Evolutionary conservation across 2,888 invertebrate species (phyloP).

Genomic region (Apotomis turbidana): DNA sequence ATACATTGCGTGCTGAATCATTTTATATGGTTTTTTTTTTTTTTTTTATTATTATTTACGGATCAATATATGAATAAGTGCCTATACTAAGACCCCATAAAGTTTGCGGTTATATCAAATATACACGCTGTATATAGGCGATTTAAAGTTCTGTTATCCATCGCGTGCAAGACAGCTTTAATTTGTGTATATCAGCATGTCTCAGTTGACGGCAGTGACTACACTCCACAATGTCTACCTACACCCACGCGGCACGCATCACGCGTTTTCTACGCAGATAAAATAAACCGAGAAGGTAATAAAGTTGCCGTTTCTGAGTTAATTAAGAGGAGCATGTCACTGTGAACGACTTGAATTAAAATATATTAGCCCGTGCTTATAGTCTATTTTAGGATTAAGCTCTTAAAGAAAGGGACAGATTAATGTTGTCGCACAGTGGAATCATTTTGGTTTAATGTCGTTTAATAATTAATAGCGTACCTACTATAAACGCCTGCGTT

Average conservation of each 20-base stretch:
- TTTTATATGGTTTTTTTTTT: too few relatives aligned
- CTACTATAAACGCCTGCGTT: too few relatives aligned
- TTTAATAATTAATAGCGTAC: not conserved
- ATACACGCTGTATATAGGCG: conserved; percentile 16
- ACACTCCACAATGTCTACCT: conserved; percentile 2
- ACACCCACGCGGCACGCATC: conserved; percentile 46
- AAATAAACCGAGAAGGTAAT: conserved; percentile 53
- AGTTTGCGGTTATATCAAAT: too few relatives aligned
- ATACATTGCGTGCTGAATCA: too few relatives aligned
- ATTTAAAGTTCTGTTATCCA: not conserved
- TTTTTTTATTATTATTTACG: too few relatives aligned
- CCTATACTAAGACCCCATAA: too few relatives aligned
- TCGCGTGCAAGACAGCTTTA: conserved; percentile 3
- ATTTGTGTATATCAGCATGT: conserved; percentile 37
- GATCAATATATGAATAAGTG: too few relatives aligned
- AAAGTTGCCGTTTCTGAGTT: conserved; percentile 54
- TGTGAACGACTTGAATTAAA: conserved; percentile 55
- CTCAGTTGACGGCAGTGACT: conserved; percentile 45
- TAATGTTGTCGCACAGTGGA: conserved; percentile 21
- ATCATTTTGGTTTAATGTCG: not conserved
- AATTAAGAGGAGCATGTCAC: conserved; percentile 57
- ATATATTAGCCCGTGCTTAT: conserved; percentile 52
- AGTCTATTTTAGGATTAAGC: conserved; percentile 52
- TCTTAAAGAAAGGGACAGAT: conserved; percentile 28
- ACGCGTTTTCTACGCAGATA: conserved; percentile 48